Base-by-base conservation (phyloP, 35 echinoderm and acorn worm species). In the Ophiothrix spiculata region DNA sequence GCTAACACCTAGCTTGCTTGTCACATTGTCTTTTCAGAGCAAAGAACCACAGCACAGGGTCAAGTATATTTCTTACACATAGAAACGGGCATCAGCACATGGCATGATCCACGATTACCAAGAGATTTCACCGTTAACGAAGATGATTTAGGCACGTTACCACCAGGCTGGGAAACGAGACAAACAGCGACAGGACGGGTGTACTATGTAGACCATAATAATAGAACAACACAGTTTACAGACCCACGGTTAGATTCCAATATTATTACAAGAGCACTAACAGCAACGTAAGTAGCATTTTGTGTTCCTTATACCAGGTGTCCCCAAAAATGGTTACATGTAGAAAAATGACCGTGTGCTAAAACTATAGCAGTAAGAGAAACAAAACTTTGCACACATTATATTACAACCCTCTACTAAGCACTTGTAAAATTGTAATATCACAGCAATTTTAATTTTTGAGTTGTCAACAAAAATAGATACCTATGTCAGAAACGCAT, bases 181-280 rank as follows among this genome's bases (percentile, higher is more conserved):
- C 92, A 91, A 38, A 94, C 96, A 29, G 56, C 90, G 1, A 91
- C 89, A 16, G 92, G 86, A 0, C 41, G 92, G 49, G 88, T 99
- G 35, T 99, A 99, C 49, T 99, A 90, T 79, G 96, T 99, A 45
- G 96, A 99, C 77, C 96, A 99, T 63, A 93, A 94, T 37, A 93
- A 94, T 87, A 94, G 96, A 78, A 99, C 96, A 14, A 99, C 96
- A 46, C 96, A 99, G 77, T 99, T 99, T 82, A 99, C 96, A 0
- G 96, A 99, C 69, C 96, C 96, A 0, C 85, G 96, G 82, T 89
- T 99, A 33, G 89, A 93, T 75, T 86, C 96, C 15, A 88, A 94
- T 49, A 93, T 99, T 36, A 99, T 99, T n/a, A 99, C 94, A 38
- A 84, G 90, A 84, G 92, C 92, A 35, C 49, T 94, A 21, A 94